Evolutionary conservation across 2,797 vertebrate genomes (phyloP).

Genomic region (Iguana delicatissima): DNA sequence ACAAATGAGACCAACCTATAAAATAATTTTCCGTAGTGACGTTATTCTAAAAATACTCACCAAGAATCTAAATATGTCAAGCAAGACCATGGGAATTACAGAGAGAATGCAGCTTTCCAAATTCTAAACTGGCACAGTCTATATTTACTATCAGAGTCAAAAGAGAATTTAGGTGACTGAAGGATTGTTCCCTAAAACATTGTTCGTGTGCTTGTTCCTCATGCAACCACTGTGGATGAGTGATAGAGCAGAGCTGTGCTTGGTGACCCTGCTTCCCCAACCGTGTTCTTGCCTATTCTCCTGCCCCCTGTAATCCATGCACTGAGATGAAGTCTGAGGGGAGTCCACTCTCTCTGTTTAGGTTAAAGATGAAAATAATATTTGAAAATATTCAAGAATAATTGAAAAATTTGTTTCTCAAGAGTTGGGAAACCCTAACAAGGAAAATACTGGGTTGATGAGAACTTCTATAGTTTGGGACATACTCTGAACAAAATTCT

Average conservation of each 20-base stretch:
- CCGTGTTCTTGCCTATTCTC: neutral
- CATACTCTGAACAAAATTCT: no score
- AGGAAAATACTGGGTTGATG: no score
- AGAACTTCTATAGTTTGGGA: no score
- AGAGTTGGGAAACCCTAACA: no score
- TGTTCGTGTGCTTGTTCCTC: neutral
- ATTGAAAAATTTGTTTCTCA: no score
- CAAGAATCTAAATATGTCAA: conserved; percentile 68
- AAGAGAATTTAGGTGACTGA: conserved; percentile 3
- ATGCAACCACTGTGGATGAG: neutral
- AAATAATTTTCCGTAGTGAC: conserved; percentile 55
- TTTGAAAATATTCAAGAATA: no score
- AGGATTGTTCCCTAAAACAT: neutral
- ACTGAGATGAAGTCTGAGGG: no score
- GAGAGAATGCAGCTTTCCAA: conserved; percentile 44
- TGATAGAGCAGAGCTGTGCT: neutral
- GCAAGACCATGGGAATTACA: conserved; percentile 69
- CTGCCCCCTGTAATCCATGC: neutral
- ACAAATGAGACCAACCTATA: conserved; percentile 12
- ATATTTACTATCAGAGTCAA: conserved; percentile 30
- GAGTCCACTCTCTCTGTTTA: neutral
- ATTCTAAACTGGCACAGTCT: conserved; percentile 68
- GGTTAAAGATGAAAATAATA: neutral
- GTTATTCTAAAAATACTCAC: conserved; percentile 74
- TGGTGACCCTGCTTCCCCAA: neutral